Evolutionary conservation across 2,888 invertebrate species (phyloP).

Genomic region (Apotomis turbidana): DNA sequence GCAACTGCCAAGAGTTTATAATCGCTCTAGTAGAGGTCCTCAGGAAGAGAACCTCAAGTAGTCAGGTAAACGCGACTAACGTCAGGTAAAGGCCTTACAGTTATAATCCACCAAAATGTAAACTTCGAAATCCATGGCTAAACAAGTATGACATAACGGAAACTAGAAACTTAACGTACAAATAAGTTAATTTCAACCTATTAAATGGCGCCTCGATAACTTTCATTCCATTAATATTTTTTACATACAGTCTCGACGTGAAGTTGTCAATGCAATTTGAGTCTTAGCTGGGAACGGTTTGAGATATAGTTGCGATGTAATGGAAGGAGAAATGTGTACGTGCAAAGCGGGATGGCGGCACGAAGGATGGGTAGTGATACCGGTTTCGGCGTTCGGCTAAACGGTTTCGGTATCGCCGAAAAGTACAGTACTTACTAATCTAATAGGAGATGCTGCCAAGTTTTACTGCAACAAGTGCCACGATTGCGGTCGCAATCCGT

Average conservation of each 20-base stretch:
- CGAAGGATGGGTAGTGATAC: conserved; percentile 2
- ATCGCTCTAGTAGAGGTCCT: no score
- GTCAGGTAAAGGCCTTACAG: no score
- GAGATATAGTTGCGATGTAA: not conserved
- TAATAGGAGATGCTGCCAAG: not conserved
- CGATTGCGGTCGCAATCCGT: no score
- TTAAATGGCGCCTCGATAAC: conserved; percentile 37
- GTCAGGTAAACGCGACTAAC: no score
- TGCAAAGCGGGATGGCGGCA: conserved; percentile 18
- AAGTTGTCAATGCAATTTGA: not conserved
- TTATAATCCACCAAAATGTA: no score
- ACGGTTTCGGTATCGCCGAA: not conserved
- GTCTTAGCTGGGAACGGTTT: not conserved
- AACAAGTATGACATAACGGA: not conserved
- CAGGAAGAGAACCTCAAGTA: no score
- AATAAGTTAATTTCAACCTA: conserved; percentile 29
- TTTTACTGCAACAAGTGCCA: no score
- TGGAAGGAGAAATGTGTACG: conserved; percentile 39
- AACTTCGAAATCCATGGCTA: not conserved
- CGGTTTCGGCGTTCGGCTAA: conserved; percentile 9
- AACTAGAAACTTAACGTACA: conserved; percentile 11
- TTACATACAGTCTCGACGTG: conserved; percentile 4
- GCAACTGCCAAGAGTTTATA: no score
- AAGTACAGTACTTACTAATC: not conserved
- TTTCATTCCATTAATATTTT: conserved; percentile 37